phyloP scores from a whole-genome alignment of 2,888 invertebrate genomes.

The Tenthredo livida region DNA sequence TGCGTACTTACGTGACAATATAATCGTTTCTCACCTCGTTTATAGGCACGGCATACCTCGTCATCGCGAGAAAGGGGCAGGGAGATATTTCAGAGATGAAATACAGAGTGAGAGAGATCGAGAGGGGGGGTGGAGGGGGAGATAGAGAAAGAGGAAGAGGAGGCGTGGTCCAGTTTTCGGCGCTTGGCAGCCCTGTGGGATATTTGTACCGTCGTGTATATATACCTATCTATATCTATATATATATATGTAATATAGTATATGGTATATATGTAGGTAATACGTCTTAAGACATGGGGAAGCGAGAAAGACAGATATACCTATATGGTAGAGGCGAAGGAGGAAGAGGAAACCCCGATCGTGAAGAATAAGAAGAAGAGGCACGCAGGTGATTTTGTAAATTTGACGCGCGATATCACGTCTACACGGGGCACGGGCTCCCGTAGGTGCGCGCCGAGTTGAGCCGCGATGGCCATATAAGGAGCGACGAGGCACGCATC shows the following conservation, averaged over 20 bases:
- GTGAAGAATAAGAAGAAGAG: slow-evolving; percentile 30
- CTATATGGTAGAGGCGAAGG: not conserved
- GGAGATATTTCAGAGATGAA: slow-evolving; percentile 28
- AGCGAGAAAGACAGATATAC: not conserved
- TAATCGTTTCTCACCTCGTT: slow-evolving; percentile 48
- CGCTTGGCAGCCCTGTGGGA: slow-evolving; percentile 27
- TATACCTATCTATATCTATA: not conserved
- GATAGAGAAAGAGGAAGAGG: slow-evolving; percentile 25
- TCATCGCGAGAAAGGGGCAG: slow-evolving; percentile 14
- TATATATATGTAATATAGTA: not conserved
- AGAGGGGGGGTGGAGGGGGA: not conserved
- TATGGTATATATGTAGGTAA: not conserved
- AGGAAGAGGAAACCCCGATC: slow-evolving; percentile 39
- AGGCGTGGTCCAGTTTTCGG: slow-evolving; percentile 40
- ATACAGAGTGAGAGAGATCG: slow-evolving; percentile 6
- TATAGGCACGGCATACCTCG: slow-evolving; percentile 36
- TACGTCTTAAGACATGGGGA: not conserved
- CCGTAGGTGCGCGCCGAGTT: slow-evolving; percentile 57
- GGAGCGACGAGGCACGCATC: slow-evolving; percentile 76
- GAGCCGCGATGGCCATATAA: slow-evolving; percentile 75
- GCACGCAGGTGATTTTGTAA: slow-evolving; percentile 49
- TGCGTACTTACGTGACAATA: slow-evolving; percentile 34
- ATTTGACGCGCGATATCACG: slow-evolving; percentile 51
- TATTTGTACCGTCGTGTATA: not conserved
- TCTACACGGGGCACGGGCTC: slow-evolving; percentile 42